These are phyloP conservation scores for Glomeris marginata DNA, from an alignment of 2,888 invertebrate species.

Conservation along the genomic window DNA sequence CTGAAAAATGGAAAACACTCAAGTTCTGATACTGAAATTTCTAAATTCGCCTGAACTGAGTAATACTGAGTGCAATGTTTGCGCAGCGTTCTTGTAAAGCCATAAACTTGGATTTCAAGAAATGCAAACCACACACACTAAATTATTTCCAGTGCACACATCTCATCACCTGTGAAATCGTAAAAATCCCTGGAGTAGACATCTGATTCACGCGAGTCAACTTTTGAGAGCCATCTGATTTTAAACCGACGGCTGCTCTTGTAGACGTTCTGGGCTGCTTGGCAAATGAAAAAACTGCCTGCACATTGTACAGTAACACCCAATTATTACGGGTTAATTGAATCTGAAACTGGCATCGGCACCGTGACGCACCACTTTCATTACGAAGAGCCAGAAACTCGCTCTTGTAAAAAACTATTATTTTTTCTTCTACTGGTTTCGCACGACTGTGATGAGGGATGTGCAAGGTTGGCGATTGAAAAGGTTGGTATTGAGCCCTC, in stretches of 20 bases:
- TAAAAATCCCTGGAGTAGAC: slow-evolving; percentile 80
- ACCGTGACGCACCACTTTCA: slow-evolving; percentile 60
- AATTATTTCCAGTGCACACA: too few species aligned
- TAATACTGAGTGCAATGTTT: not conserved
- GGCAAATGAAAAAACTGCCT: slow-evolving; percentile 48
- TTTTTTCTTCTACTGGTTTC: slow-evolving; percentile 53
- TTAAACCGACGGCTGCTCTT: slow-evolving; percentile 68
- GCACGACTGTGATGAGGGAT: slow-evolving; percentile 14
- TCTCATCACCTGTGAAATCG: slow-evolving; percentile 61
- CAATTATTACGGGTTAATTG: not conserved
- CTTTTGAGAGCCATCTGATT: slow-evolving; percentile 77
- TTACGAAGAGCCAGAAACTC: slow-evolving; percentile 84
- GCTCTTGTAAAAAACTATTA: slow-evolving; percentile 75
- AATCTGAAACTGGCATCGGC: not conserved
- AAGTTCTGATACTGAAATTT: not conserved
- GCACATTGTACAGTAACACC: not conserved
- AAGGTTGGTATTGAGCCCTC: slow-evolving; percentile 15
- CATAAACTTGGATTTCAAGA: too few species aligned
- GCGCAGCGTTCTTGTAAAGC: not conserved
- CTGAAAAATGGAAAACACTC: slow-evolving; percentile 30
- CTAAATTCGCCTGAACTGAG: too few species aligned
- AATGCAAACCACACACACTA: too few species aligned
- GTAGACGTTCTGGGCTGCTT: slow-evolving; percentile 79
- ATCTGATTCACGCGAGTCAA: slow-evolving; percentile 33
- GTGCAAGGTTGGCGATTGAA: slow-evolving; percentile 15